phyloP scores from a whole-genome alignment of 2,888 invertebrate species.

The Lydus trimaculatus region DNA sequence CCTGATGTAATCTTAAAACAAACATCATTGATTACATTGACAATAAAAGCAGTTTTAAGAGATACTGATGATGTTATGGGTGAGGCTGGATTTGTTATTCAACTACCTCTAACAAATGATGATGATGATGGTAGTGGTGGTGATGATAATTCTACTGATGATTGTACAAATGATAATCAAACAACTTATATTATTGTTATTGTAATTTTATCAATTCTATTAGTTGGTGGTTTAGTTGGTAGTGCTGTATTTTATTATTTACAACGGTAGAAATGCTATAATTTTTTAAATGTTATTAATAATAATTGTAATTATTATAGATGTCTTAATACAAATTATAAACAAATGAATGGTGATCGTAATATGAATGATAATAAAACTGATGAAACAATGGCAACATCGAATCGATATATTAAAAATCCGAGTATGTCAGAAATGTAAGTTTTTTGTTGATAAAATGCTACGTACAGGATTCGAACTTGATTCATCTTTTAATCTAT shows the following conservation, averaged over 20 bases:
- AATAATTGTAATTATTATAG: slow-evolving; percentile 12
- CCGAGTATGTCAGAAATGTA: background rate
- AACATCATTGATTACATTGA: slow-evolving; percentile 28
- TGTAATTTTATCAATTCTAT: background rate
- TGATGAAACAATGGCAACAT: background rate
- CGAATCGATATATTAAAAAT: background rate
- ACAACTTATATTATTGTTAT: slow-evolving; percentile 2
- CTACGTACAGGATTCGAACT: too few relatives aligned
- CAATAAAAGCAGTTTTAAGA: slow-evolving; percentile 24
- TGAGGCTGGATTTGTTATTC: background rate
- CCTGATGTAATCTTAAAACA: slow-evolving; percentile 27
- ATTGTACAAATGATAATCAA: background rate
- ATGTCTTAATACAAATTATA: background rate
- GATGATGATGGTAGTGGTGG: background rate
- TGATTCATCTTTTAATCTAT: too few relatives aligned
- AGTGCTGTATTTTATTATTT: background rate
- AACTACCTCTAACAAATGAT: background rate
- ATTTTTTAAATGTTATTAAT: slow-evolving; percentile 14
- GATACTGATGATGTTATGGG: background rate
- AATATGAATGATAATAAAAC: background rate
- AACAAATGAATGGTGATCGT: background rate
- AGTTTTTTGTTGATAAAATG: too few relatives aligned
- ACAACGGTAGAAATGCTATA: background rate
- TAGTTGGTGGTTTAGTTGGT: background rate
- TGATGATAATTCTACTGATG: background rate